Evolutionary conservation across 2,113 vertebrate genomes (phyloP).

Genomic region (Opisthocomus hoazin): DNA sequence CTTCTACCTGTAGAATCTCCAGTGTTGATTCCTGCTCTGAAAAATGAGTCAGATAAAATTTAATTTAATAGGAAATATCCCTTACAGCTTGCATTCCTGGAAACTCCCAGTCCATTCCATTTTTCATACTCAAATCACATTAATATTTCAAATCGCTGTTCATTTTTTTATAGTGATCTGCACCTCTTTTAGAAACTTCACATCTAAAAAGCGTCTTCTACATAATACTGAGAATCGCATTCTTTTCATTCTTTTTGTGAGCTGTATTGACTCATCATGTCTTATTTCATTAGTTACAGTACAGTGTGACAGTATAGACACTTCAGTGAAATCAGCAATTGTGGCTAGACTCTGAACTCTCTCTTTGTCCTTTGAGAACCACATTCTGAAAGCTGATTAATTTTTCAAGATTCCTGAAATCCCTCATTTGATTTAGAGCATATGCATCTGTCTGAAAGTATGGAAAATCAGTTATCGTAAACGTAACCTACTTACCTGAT

Average conservation of each 20-base stretch:
- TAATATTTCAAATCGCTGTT: neutral
- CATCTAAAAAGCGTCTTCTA: neutral
- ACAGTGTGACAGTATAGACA: neutral
- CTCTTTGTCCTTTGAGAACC: neutral
- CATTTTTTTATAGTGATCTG: neutral
- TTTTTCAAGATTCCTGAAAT: neutral
- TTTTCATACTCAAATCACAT: neutral
- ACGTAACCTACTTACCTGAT: neutral
- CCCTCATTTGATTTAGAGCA: neutral
- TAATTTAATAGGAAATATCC: neutral
- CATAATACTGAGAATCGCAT: neutral
- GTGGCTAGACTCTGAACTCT: neutral
- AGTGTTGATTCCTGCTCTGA: neutral
- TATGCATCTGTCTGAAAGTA: neutral
- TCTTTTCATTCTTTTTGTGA: conserved; percentile 1
- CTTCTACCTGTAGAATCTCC: neutral
- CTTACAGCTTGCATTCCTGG: neutral
- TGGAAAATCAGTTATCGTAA: neutral
- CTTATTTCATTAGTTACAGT: neutral
- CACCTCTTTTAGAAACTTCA: neutral
- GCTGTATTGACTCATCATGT: neutral
- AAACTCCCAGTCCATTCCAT: neutral
- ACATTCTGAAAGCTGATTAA: neutral
- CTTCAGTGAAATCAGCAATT: neutral
- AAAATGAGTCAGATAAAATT: neutral